These are phyloP conservation scores for Helicoverpa zea DNA, from an alignment of 1,140 invertebrate genomes.

Conservation along the genomic window DNA sequence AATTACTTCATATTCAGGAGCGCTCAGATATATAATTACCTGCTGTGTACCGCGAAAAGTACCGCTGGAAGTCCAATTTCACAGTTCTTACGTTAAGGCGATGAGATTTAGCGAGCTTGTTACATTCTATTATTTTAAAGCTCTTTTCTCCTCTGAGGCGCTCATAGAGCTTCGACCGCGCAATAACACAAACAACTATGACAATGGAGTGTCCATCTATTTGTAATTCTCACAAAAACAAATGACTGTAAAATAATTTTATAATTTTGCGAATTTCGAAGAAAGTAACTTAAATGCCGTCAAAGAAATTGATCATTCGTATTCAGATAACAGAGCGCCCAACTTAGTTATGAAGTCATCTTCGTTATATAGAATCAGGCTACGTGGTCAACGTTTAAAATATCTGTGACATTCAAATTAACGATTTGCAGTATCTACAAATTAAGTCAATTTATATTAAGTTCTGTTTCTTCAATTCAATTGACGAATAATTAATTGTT, in stretches of 20 bases:
- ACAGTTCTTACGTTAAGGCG: conserved; percentile 64
- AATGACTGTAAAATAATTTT: conserved; percentile 21
- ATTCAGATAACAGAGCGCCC: conserved; percentile 43
- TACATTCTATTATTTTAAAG: conserved; percentile 67
- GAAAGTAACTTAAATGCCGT: conserved; percentile 9
- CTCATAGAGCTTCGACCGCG: conserved; percentile 15
- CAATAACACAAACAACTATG: conserved; percentile 25
- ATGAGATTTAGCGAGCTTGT: conserved; percentile 62
- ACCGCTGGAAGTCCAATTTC: conserved; percentile 62
- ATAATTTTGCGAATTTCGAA: background rate
- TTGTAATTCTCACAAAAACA: conserved; percentile 13
- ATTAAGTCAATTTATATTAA: background rate
- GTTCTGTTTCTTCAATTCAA: background rate
- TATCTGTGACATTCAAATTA: conserved; percentile 37
- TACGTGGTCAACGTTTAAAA: conserved; percentile 51
- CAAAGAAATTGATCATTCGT: conserved; percentile 46
- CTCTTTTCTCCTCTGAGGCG: conserved; percentile 53
- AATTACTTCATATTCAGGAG: conserved; percentile 41
- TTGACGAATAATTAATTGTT: background rate
- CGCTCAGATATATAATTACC: conserved; percentile 21
- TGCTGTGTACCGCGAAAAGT: conserved; percentile 17
- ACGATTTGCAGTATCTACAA: background rate
- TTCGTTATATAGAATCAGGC: conserved; percentile 47
- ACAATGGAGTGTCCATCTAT: conserved; percentile 27
- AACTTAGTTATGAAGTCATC: conserved; percentile 49